Evolutionary conservation across 2,113 vertebrate genomes (phyloP).

Genomic region (Salminus brasiliensis): DNA sequence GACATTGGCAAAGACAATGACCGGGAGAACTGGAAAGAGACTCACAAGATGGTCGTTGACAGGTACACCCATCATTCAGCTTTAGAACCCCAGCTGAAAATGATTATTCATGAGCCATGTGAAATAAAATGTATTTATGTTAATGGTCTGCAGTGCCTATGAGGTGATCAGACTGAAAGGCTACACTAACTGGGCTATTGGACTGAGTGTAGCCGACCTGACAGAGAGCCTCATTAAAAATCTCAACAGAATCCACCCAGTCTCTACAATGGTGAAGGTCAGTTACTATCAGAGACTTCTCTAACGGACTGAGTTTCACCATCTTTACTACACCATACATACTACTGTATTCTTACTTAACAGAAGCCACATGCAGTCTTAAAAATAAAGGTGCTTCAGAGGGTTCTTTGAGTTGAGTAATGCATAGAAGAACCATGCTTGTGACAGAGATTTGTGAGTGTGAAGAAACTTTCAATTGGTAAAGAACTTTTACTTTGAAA

Average conservation of each 20-base stretch:
- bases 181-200: slow-evolving; percentile 67
- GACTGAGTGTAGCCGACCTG: slow-evolving; percentile 61
- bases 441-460: too few relatives aligned
- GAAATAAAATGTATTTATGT: not conserved
- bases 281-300: too few relatives aligned
- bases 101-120: not conserved
- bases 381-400: too few relatives aligned
- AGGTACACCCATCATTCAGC: slow-evolving; percentile 44
- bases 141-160: slow-evolving; percentile 52
- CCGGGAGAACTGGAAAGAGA: slow-evolving; percentile 53
- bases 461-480: too few relatives aligned
- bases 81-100: too few relatives aligned
- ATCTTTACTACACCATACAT: too few relatives aligned
- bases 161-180: slow-evolving; percentile 65
- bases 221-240: slow-evolving; percentile 61
- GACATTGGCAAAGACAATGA: slow-evolving; percentile 48
- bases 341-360: too few relatives aligned
- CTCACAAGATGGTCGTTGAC: slow-evolving; percentile 59
- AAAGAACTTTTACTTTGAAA: too few relatives aligned
- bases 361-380: too few relatives aligned
- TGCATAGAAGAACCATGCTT: too few relatives aligned
- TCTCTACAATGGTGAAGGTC: slow-evolving; percentile 64
- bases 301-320: too few relatives aligned
- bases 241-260: slow-evolving; percentile 56
- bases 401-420: too few relatives aligned